A percentile compares a stretch with the other conserved stretches of the same genome.
phyloP scores from a whole-genome alignment of 2,113 vertebrate species.

The Dipodomys stephensi region DNA sequence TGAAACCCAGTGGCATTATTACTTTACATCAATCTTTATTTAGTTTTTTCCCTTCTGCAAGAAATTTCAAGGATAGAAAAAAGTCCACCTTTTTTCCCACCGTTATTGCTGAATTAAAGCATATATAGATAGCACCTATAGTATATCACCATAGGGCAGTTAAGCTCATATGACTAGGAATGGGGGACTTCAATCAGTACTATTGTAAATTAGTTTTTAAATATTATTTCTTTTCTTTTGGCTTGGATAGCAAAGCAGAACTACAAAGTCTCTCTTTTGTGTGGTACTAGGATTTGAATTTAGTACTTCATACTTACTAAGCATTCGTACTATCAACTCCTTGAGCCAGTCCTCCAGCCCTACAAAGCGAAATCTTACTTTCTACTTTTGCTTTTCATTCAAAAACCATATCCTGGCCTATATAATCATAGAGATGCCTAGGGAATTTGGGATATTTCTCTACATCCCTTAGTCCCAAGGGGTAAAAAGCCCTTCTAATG shows the following conservation, averaged over 20 bases:
- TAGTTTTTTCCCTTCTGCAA: constrained; percentile 47
- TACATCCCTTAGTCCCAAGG: background rate
- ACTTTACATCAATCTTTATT: constrained; percentile 51
- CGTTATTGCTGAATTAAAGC: constrained; percentile 35
- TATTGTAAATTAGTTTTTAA: constrained; percentile 22
- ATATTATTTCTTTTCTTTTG: constrained; percentile 33
- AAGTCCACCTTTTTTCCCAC: background rate
- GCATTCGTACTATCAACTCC: too few species aligned
- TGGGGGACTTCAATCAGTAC: constrained; percentile 1
- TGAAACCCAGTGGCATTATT: constrained; percentile 55
- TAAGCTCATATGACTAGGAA: background rate
- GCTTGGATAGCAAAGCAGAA: constrained; percentile 15
- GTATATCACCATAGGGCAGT: background rate
- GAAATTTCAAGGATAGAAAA: background rate
- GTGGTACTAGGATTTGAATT: too few species aligned
- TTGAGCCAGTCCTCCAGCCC: too few species aligned
- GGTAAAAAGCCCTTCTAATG: background rate
- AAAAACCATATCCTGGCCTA: background rate
- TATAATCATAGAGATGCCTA: background rate
- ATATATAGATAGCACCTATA: background rate
- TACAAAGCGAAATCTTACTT: background rate
- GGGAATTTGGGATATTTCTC: background rate
- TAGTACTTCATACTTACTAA: too few species aligned
- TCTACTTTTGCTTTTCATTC: background rate
- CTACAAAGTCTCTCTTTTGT: background rate